phyloP scores from a whole-genome alignment of 2,113 vertebrate genomes.

The Nipponia nippon region DNA sequence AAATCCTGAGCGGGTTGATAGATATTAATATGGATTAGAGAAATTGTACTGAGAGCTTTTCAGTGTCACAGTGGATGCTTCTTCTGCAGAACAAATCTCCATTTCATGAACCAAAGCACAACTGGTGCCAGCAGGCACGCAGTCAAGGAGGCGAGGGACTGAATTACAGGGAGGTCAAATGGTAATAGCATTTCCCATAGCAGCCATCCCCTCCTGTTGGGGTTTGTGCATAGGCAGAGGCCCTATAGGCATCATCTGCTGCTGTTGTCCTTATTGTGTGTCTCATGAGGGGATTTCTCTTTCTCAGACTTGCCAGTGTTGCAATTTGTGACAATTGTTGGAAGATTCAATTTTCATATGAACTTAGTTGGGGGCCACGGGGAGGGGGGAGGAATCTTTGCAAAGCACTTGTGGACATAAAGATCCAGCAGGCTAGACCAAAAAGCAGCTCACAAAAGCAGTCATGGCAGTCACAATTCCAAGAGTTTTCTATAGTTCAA shows the following conservation, averaged over 20 bases:
- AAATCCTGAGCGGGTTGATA: background rate
- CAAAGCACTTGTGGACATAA: background rate
- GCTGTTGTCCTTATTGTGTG: background rate
- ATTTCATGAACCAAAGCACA: background rate
- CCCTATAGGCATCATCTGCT: background rate
- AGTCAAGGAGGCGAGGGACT: background rate
- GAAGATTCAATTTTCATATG: background rate
- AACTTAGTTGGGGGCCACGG: background rate
- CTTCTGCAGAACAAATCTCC: background rate
- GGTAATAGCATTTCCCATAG: background rate
- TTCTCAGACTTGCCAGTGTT: background rate
- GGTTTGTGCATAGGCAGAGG: background rate
- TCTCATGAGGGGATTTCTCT: background rate
- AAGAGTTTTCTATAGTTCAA: background rate
- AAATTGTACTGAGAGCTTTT: background rate
- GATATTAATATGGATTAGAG: background rate
- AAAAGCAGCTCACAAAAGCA: background rate
- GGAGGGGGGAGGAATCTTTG: background rate
- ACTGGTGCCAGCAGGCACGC: background rate
- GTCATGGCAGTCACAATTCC: background rate
- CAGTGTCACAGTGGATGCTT: background rate
- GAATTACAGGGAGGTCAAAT: background rate
- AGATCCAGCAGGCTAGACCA: background rate
- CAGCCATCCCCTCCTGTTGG: background rate
- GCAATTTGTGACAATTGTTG: background rate